Conservation (phyloP, 2,888 invertebrate species). For the Tenthredo scrophulariae region DNA sequence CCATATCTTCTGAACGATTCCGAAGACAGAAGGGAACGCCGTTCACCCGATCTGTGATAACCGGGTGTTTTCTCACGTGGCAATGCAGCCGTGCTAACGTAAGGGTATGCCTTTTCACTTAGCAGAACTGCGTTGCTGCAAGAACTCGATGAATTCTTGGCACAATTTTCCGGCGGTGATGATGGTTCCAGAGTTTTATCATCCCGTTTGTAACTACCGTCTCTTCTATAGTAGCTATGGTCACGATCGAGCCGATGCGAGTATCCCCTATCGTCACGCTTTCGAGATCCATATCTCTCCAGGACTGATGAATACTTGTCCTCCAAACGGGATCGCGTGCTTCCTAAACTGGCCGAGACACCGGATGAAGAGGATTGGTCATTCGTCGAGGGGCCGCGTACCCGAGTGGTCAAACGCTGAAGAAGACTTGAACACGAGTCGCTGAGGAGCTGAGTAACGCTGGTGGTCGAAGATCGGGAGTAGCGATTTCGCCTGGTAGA, state of each 20-base stretch:
- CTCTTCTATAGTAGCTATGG: conserved; percentile 64
- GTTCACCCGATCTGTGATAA: conserved; percentile 67
- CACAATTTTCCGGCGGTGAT: conserved; percentile 77
- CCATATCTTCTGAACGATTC: conserved; percentile 69
- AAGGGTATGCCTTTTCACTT: conserved; percentile 85
- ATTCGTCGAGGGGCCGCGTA: conserved; percentile 85
- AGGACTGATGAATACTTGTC: conserved; percentile 89
- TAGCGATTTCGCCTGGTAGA: conserved; percentile 85
- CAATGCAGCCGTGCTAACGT: conserved; percentile 75
- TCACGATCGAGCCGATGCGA: conserved; percentile 62
- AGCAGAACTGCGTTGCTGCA: conserved; percentile 84
- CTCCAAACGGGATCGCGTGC: conserved; percentile 86
- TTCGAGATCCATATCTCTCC: conserved; percentile 83
- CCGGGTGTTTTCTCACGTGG: conserved; percentile 72
- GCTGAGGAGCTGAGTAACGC: conserved; percentile 91
- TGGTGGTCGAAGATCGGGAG: conserved; percentile 88
- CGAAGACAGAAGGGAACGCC: conserved; percentile 81
- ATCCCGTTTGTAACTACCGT: conserved; percentile 71
- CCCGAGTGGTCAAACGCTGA: conserved; percentile 87
- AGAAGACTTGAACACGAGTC: conserved; percentile 93
- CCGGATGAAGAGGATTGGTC: conserved; percentile 17
- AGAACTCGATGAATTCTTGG: conserved; percentile 79
- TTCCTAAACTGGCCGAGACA: conserved; percentile 76
- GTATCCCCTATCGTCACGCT: conserved; percentile 72
- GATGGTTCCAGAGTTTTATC: conserved; percentile 87